phyloP scores from a whole-genome alignment of 2,113 vertebrate species.

The Rafetus swinhoei region DNA sequence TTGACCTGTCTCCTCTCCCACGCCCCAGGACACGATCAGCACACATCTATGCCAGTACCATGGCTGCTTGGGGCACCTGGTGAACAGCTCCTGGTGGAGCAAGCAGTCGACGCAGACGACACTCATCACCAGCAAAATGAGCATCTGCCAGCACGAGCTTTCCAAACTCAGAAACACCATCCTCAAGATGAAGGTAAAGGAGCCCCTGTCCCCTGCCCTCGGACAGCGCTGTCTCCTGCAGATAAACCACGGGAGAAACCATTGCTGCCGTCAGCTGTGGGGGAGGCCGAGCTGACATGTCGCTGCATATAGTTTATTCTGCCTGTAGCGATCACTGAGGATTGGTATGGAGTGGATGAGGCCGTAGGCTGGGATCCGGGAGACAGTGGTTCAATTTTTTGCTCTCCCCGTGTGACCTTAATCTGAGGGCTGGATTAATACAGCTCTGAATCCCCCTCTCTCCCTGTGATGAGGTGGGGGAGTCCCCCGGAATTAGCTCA shows the following conservation, averaged over 20 bases:
- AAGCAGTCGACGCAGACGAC: neutral
- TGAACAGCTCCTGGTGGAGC: neutral
- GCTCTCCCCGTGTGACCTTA: neutral
- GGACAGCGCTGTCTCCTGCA: neutral
- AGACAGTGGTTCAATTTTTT: neutral
- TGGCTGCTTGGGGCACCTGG: neutral
- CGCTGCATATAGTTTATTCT: neutral
- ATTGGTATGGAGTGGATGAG: neutral
- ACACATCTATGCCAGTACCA: neutral
- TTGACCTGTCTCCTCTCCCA: neutral
- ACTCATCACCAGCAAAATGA: neutral
- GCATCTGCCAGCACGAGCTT: neutral
- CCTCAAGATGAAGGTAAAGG: slow-evolving; percentile 22
- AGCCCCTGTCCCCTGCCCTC: neutral
- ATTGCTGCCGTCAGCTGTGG: neutral
- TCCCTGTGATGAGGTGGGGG: neutral
- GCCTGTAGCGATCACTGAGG: neutral
- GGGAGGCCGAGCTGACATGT: neutral
- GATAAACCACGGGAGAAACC: neutral
- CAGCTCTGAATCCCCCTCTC: neutral
- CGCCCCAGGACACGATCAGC: neutral
- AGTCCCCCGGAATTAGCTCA: too few relatives aligned
- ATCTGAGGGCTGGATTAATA: neutral
- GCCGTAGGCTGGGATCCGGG: neutral
- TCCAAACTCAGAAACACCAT: neutral